Evolutionary conservation across 2,113 vertebrate genomes (phyloP).

Genomic region (Psettodes erumei): DNA sequence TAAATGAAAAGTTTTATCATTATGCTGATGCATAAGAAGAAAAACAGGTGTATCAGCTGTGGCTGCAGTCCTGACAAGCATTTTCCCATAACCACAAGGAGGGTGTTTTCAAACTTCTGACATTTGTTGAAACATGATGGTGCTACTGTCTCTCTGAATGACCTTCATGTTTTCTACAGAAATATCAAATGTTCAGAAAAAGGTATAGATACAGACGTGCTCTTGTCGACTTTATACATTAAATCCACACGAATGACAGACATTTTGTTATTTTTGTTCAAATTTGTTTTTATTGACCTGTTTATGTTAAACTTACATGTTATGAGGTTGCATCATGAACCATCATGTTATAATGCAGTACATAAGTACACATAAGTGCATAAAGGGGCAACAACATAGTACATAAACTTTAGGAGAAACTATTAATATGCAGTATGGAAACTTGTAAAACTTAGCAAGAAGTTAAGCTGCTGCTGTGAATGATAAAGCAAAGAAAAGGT

Average conservation of each 20-base stretch:
- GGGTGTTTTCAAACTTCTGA: not conserved
- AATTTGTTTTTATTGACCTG: slow-evolving; percentile 34
- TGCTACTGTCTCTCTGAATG: not conserved
- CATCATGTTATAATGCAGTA: not conserved
- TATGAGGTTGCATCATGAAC: not conserved
- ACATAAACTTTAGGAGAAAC: not conserved
- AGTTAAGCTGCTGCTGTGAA: not conserved
- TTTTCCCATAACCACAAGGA: not conserved
- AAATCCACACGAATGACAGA: not conserved
- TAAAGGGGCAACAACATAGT: not conserved
- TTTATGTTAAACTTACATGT: not conserved
- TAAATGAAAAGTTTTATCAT: too few species aligned
- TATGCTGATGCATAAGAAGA: too few species aligned
- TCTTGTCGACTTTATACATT: too few species aligned
- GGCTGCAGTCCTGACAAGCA: not conserved
- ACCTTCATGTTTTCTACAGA: too few species aligned
- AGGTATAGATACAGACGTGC: too few species aligned
- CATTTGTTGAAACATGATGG: not conserved
- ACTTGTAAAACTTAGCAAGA: not conserved
- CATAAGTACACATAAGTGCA: not conserved
- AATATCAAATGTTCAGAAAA: too few species aligned
- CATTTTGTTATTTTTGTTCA: not conserved
- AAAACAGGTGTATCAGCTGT: too few species aligned
- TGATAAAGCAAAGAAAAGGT: not conserved
- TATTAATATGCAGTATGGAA: not conserved